phyloP scores from a whole-genome alignment of 2,888 invertebrate genomes.

The Cheilosia urbana region DNA sequence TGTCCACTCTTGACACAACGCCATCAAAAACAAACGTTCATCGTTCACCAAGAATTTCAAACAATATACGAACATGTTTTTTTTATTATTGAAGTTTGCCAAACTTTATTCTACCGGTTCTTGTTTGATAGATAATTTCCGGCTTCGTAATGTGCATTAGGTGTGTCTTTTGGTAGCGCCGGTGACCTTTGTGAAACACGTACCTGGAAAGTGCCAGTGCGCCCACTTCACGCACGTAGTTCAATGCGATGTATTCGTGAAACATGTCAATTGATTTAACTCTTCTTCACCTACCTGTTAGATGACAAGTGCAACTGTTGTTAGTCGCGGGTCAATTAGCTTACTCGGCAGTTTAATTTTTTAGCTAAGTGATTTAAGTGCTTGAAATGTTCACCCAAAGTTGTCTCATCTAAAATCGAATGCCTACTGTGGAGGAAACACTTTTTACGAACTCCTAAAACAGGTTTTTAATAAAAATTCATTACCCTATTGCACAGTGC shows the following conservation, averaged over 20 bases:
- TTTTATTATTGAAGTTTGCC: background rate
- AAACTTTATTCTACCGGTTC: background rate
- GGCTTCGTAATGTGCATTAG: background rate
- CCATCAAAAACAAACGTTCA: background rate
- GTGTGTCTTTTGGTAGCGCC: background rate
- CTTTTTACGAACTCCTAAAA: background rate
- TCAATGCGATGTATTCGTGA: too few species aligned
- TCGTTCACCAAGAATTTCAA: background rate
- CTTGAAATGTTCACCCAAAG: background rate
- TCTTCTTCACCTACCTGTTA: too few species aligned
- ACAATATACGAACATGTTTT: background rate
- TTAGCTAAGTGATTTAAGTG: background rate
- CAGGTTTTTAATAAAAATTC: background rate
- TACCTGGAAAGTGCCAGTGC: background rate
- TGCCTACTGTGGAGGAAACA: too few species aligned
- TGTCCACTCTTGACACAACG: too few species aligned
- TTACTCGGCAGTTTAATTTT: background rate
- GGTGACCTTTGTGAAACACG: background rate
- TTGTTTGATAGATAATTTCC: background rate
- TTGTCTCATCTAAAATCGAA: too few species aligned
- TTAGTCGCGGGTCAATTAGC: background rate
- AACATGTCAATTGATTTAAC: too few species aligned
- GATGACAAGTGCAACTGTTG: background rate
- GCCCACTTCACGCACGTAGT: background rate
- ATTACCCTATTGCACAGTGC: background rate